These are phyloP conservation scores for Sycophaga agraensis DNA, from an alignment of 1,140 invertebrate species.

Conservation along the genomic window DNA sequence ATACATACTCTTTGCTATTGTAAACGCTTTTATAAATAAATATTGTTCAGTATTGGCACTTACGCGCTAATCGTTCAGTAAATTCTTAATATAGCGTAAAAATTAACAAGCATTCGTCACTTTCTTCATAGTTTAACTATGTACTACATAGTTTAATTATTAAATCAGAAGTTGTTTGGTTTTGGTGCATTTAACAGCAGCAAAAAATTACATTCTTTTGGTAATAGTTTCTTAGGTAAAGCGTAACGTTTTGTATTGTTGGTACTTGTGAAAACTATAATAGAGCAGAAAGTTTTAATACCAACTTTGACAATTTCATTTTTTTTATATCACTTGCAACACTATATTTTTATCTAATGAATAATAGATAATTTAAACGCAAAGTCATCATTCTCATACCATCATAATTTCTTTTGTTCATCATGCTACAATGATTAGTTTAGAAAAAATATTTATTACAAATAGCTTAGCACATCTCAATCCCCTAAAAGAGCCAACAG, in stretches of 20 bases:
- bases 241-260: constrained; percentile 19
- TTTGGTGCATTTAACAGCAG: constrained; percentile 13
- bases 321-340: neutral
- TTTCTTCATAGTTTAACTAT: constrained; percentile 1
- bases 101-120: constrained; percentile 4
- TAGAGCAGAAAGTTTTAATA: constrained; percentile 18
- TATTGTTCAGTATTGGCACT: neutral
- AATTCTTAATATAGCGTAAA: neutral
- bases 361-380: constrained; percentile 10
- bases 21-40: constrained; percentile 19
- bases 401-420: neutral
- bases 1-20: constrained; percentile 5
- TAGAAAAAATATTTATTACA: constrained; percentile 27
- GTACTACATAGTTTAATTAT: too few relatives aligned
- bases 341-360: neutral
- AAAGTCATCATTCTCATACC: constrained; percentile 2
- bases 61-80: neutral
- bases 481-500: constrained; percentile 10
- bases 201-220: constrained; percentile 23
- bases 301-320: constrained; percentile 12
- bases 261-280: constrained; percentile 11
- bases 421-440: constrained; percentile 19
- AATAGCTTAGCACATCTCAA: constrained; percentile 19
- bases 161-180: constrained; percentile 12
- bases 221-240: constrained; percentile 25